phyloP scores from a whole-genome alignment of 2,888 invertebrate genomes.

The Bhutanitis thaidina region DNA sequence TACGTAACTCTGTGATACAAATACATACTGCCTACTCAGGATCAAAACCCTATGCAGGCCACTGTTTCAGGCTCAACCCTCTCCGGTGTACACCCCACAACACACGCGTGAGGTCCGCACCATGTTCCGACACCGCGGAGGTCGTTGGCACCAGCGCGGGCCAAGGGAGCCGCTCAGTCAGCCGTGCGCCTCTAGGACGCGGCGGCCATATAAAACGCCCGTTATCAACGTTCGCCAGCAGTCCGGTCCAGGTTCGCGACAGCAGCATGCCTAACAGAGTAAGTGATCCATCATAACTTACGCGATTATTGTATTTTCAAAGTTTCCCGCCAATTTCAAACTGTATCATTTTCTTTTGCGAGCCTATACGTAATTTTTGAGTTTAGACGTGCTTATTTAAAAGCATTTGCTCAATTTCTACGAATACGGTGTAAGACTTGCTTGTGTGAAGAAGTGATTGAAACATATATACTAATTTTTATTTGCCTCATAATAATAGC shows the following conservation, averaged over 20 bases:
- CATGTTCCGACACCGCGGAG: conserved; percentile 36
- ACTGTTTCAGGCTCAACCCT: conserved; percentile 7
- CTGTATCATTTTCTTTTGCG: too few relatives aligned
- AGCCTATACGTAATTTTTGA: too few relatives aligned
- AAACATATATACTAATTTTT: too few relatives aligned
- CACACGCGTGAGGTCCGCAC: conserved; percentile 21
- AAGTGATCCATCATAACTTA: conserved; percentile 22
- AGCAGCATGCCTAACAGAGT: conserved; percentile 35
- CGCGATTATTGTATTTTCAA: background rate
- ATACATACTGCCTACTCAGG: background rate
- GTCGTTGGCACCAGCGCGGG: conserved; percentile 49
- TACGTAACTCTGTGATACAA: too few relatives aligned
- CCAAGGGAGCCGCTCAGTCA: conserved; percentile 48
- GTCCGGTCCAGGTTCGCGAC: conserved; percentile 22
- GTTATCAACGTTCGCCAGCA: conserved; percentile 23
- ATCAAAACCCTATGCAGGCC: too few relatives aligned
- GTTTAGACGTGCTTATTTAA: too few relatives aligned
- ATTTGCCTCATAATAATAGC: too few relatives aligned
- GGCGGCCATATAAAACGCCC: conserved; percentile 48
- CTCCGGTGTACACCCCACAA: background rate
- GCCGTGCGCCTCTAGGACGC: conserved; percentile 62
- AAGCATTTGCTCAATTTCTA: too few relatives aligned
- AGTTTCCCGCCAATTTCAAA: background rate
- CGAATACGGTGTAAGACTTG: too few relatives aligned
- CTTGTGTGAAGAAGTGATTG: too few relatives aligned